Evolutionary conservation across 1,140 invertebrate genomes (phyloP), one percentile per base, ranked within the genome.

Genomic region (Apolygus lucorum): DNA sequence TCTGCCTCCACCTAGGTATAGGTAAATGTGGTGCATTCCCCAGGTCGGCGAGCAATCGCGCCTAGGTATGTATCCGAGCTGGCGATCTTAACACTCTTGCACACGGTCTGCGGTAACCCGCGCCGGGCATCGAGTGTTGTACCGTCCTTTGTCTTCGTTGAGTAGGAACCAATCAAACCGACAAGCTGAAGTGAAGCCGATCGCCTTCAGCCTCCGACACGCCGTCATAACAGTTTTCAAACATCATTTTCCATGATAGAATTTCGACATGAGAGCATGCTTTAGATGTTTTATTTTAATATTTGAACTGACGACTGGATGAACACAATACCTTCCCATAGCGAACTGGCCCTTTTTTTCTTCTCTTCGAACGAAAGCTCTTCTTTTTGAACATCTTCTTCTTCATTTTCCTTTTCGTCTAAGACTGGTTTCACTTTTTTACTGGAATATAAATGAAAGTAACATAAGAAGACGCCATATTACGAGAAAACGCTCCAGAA

Each of bases 301-400:
- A 14, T 24, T 14, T 13, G 2, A 28, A 49, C 28, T 68, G 2
- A 2, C 1, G 21, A 1, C 8, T 28, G 42, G 49, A 49, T 49
- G 2, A 26, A 26, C 27, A 62, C 27, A 67, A 69, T 42, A 75
- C 74, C 74, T 70, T 69, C 74, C 74, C 74, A 75, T 1, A 75
- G 66, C 24, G 70, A 42, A 69, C 74, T 74, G 4, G 72, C 67
- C 68, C 71, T 73, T 67, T 75, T 75, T 69, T 75, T 75, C 59
- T 73, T 73, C 65, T 75, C 73, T 72, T 74, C 74, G 22, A 68
- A 68, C 24, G 67, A 59, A 28, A 68, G 29, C 22, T 68, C 63
- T 42, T 67, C 70, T 59, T 67, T 63, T 42, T 64, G 68, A 63
- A 70, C 67, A 52, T 70, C 68, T 42, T 70, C 59, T 62, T 69